Percentiles rank a stretch among this genome's conserved stretches.
Evolutionary conservation across 92 coral and sea anemone species (phyloP).

Genomic region (Siderastrea siderea): DNA sequence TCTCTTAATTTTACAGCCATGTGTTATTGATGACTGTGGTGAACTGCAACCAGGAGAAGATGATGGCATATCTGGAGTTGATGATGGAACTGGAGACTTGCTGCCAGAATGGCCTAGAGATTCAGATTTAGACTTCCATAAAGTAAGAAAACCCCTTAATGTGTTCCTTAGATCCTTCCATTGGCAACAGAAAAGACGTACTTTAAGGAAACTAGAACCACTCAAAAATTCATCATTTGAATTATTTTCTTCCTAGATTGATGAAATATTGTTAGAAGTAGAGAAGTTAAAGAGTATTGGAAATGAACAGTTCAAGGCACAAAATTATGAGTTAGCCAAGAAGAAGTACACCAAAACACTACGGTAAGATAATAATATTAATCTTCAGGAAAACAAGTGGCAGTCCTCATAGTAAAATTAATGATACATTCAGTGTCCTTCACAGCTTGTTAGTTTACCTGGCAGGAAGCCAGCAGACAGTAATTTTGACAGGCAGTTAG

Average conservation of each 20-base stretch:
- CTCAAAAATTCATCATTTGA: background rate
- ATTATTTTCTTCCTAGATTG: conserved; percentile 58
- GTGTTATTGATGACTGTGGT: conserved; percentile 93
- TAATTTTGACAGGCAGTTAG: background rate
- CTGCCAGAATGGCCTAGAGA: conserved; percentile 87
- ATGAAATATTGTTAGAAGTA: conserved; percentile 80
- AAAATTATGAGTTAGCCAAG: conserved; percentile 85
- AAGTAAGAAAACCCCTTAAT: conserved; percentile 46
- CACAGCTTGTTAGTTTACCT: background rate
- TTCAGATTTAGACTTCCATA: conserved; percentile 76
- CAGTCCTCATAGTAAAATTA: background rate
- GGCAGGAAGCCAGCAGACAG: too few species aligned
- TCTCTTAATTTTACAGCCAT: conserved; percentile 60
- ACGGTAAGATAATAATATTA: conserved; percentile 57
- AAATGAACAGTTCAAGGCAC: conserved; percentile 91
- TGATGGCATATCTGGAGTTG: conserved; percentile 69
- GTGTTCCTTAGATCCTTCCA: background rate
- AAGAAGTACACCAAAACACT: conserved; percentile 89
- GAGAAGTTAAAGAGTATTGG: conserved; percentile 87
- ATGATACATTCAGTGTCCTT: background rate
- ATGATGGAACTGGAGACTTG: conserved; percentile 96
- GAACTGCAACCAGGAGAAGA: conserved; percentile 88
- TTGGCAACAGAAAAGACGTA: background rate
- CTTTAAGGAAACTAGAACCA: background rate
- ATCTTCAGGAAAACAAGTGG: too few species aligned